Base-by-base conservation (phyloP, 2,797 vertebrate species). In the Dromococcyx pavoninus region DNA sequence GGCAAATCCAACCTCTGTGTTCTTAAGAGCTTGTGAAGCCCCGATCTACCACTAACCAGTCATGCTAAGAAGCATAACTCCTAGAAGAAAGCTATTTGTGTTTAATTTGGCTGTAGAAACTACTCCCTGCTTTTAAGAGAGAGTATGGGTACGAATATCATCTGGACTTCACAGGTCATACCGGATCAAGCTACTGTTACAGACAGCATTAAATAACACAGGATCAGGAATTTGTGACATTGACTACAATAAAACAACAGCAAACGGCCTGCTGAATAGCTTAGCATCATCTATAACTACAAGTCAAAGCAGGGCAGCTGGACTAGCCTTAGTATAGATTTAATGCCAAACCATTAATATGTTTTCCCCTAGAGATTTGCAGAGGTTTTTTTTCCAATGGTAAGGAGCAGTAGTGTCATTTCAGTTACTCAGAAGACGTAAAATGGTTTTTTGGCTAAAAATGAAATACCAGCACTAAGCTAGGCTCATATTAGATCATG, bases 241-340 rank as follows among this genome's bases (percentile, higher is more conserved):
- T 43, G 39, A 4, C 19, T 21, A 41, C 53, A 81, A 23, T 27
- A 48, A 77, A 53, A 23, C 11, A 17, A 39, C 19, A 48, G 35
- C n/a, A 57, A 86, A 91, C 33, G 0, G 11, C 5, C 41, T 58
- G 35, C 57, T 67, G 58, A 91, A 62, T 11, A 70, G 25, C 25
- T 78, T 53, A 64, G n/a, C 25, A n/a, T 50, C 35, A 74, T 15
- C 16, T 22, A 33, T 16, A 73, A 30, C 14, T 44, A 18, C 35
- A 84, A 69, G 50, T 53, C 54, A 87, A 78, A 89, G 57, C 32
- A 84, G 41, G 21, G 41, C 58, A 89, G 25, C 25, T 86, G 33
- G 32, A 33, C 62, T 71, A 77, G 25, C 18, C 22, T 67, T 32
- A 18, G 7, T 37, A 84, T 19, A 41, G 54, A 65, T 93, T 84